phyloP scores from a whole-genome alignment of 2,113 vertebrate genomes.

The Triplophysa tibetana region DNA sequence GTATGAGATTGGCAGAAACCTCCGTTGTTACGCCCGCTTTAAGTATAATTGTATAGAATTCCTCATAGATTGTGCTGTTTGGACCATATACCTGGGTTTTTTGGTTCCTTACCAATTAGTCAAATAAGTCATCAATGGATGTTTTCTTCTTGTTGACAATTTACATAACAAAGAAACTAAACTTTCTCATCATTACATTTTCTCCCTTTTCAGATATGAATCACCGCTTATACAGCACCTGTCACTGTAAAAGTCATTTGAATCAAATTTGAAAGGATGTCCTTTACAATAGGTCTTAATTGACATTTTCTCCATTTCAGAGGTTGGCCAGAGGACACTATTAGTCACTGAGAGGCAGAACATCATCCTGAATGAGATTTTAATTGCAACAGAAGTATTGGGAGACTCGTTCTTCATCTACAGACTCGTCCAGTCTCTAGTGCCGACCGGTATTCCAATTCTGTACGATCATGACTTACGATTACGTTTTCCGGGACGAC shows the following conservation, averaged over 20 bases:
- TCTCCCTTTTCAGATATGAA: not conserved
- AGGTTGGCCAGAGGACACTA: constrained; percentile 23
- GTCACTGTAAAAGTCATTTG: constrained; percentile 22
- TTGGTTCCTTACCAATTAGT: not conserved
- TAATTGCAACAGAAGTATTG: constrained; percentile 51
- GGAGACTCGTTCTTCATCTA: constrained; percentile 21
- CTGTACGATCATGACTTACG: constrained; percentile 49
- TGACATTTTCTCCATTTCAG: constrained; percentile 41
- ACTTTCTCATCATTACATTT: not conserved
- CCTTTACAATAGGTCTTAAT: constrained; percentile 44
- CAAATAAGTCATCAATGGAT: not conserved
- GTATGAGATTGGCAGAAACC: too few relatives aligned
- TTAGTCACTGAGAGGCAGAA: constrained; percentile 41
- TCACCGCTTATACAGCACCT: constrained; percentile 1
- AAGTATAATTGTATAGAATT: not conserved
- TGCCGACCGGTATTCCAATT: constrained; percentile 46
- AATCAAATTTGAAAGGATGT: constrained; percentile 27
- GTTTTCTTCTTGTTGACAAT: not conserved
- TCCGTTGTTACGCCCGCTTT: too few relatives aligned
- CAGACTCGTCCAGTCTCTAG: constrained; percentile 13
- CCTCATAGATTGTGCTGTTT: too few relatives aligned
- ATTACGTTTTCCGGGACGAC: constrained; percentile 25
- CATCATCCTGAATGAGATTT: constrained; percentile 44
- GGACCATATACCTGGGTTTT: not conserved
- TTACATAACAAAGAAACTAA: not conserved